Conservation (phyloP, 1,140 invertebrate genomes). For the Meloidogyne exigua region DNA sequence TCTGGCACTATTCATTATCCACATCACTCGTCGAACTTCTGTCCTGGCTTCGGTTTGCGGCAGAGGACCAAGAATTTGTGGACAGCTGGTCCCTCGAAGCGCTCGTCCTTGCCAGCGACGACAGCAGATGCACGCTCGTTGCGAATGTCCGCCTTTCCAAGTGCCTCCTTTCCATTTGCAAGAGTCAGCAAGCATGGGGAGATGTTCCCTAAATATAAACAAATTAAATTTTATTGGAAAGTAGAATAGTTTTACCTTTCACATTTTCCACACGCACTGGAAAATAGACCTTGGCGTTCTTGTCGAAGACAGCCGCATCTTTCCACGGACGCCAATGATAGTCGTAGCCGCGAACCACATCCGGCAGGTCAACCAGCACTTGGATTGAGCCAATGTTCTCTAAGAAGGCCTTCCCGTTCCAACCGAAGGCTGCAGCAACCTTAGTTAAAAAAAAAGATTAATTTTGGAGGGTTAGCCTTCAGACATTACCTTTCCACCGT, state of each 20-base stretch:
- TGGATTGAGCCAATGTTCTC: constrained; percentile 49
- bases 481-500: constrained; percentile 36
- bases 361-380: constrained; percentile 48
- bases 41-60: constrained; percentile 37
- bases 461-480: too few species aligned
- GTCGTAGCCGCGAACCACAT: constrained; percentile 53
- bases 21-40: constrained; percentile 25
- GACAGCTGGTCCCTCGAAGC: constrained; percentile 33
- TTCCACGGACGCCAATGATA: constrained; percentile 49
- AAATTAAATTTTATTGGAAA: background rate
- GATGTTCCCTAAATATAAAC: constrained; percentile 35
- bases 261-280: constrained; percentile 50
- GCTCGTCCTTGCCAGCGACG: constrained; percentile 37
- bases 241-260: constrained; percentile 22
- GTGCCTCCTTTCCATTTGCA: constrained; percentile 45
- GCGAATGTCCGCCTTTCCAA: constrained; percentile 50
- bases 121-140: constrained; percentile 39
- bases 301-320: constrained; percentile 45
- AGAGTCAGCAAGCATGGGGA: constrained; percentile 42
- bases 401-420: constrained; percentile 39
- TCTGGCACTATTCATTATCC: background rate
- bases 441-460: background rate
- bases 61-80: constrained; percentile 40
- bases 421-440: constrained; percentile 41
- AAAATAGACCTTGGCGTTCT: constrained; percentile 38